Percentiles rank a stretch among this genome's conserved stretches.
These are phyloP conservation scores for Neolamprologus variostigma DNA, from an alignment of 2,113 vertebrate genomes.

Conservation along the genomic window DNA sequence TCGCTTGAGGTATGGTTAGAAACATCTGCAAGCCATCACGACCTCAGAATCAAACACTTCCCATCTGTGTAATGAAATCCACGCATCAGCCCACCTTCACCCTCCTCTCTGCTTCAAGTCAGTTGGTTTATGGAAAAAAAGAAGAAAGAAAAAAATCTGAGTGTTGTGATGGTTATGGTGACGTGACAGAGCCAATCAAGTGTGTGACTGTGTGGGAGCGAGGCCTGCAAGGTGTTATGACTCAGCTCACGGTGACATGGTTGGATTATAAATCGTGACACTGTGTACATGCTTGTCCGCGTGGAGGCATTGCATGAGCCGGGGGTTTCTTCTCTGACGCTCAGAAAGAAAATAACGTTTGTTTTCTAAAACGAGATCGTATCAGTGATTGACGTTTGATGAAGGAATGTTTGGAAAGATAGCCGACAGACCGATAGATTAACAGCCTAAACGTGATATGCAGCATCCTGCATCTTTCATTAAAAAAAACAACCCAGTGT, in stretches of 20 bases:
- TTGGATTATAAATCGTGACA: constrained; percentile 12
- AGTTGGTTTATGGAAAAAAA: neutral
- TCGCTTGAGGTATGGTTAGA: neutral
- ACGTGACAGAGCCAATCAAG: neutral
- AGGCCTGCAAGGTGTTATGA: constrained; percentile 19
- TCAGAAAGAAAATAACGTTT: neutral
- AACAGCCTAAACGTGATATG: neutral
- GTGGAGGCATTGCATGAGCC: neutral
- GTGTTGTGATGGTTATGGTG: neutral
- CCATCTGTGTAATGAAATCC: neutral
- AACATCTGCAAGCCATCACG: constrained; percentile 34
- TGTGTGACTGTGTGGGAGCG: constrained; percentile 5
- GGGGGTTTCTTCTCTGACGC: neutral
- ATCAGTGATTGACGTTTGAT: neutral
- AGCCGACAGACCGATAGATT: neutral
- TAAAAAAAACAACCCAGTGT: neutral
- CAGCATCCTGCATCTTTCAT: neutral
- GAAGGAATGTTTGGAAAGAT: neutral
- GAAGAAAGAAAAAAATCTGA: neutral
- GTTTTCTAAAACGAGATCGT: neutral
- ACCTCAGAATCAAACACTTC: constrained; percentile 10
- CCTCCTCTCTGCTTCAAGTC: neutral
- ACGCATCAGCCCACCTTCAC: neutral
- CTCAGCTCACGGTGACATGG: constrained; percentile 14
- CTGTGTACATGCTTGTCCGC: neutral